phyloP scores from a whole-genome alignment of 1,140 invertebrate species.

The Drosophila albomicans region DNA sequence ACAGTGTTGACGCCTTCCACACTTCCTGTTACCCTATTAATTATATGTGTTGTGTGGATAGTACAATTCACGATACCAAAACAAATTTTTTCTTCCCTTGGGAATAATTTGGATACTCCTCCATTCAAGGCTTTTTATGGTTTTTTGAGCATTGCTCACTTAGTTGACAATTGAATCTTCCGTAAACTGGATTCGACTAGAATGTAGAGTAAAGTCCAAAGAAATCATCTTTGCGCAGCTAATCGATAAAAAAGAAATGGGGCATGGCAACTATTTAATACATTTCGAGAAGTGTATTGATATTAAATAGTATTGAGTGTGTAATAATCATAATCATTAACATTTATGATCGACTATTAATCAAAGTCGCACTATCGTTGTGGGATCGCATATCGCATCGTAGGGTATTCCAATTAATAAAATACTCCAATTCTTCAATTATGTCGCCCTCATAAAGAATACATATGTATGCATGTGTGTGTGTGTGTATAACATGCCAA shows the following conservation, averaged over 20 bases:
- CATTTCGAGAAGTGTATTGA: not conserved
- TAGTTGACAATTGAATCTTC: too few species aligned
- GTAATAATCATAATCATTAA: conserved; percentile 13
- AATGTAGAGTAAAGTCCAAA: too few species aligned
- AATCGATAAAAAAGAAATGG: too few species aligned
- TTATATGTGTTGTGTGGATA: not conserved
- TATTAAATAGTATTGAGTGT: not conserved
- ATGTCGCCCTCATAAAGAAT: conserved; percentile 23
- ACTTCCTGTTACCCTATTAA: not conserved
- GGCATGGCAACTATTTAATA: conserved; percentile 3
- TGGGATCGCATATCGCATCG: not conserved
- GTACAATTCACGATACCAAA: not conserved
- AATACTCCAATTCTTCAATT: conserved; percentile 21
- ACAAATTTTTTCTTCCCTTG: not conserved
- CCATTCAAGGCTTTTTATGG: not conserved
- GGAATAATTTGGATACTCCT: not conserved
- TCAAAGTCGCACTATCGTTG: conserved; percentile 8
- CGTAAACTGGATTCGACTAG: too few species aligned
- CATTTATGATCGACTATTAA: conserved; percentile 27
- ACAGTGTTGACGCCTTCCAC: too few species aligned
- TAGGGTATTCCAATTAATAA: conserved; percentile 30
- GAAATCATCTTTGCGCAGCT: too few species aligned
- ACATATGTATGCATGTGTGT: not conserved
- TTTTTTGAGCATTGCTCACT: too few species aligned
- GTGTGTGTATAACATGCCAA: not conserved